Conservation (phyloP, 2,888 invertebrate genomes). For the Catocala fraxini region DNA sequence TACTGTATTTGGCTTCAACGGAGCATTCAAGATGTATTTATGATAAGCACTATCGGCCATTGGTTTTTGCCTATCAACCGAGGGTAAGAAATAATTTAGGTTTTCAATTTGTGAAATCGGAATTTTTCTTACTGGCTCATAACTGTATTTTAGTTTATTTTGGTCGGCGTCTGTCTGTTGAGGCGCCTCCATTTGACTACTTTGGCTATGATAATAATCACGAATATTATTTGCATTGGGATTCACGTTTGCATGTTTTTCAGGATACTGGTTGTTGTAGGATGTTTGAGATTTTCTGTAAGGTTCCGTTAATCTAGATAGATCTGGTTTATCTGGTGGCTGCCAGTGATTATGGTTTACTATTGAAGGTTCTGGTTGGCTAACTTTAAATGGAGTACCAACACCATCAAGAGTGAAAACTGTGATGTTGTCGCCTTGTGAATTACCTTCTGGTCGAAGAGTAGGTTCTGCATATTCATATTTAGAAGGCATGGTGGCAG, state of each 20-base stretch:
- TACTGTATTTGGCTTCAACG: no score
- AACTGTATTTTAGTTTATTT: conserved; percentile 43
- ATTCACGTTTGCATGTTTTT: conserved; percentile 50
- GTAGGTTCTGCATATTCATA: conserved; percentile 23
- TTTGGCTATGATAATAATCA: conserved; percentile 45
- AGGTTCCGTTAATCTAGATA: conserved; percentile 21
- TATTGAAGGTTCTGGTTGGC: conserved; percentile 50
- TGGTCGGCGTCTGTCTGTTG: conserved; percentile 43
- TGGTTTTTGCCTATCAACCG: conserved; percentile 48
- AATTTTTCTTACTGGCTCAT: conserved; percentile 57
- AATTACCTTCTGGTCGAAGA: conserved; percentile 20
- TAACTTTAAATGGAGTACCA: conserved; percentile 61
- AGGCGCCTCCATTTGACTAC: conserved; percentile 25
- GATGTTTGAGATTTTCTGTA: conserved; percentile 35
- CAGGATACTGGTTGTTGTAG: conserved; percentile 38
- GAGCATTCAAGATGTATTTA: conserved; percentile 2
- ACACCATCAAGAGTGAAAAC: conserved; percentile 63
- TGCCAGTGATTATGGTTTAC: conserved; percentile 42
- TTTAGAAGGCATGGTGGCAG: conserved; percentile 23
- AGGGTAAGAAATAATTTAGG: conserved; percentile 65
- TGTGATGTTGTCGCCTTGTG: conserved; percentile 62
- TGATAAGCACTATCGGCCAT: conserved; percentile 17
- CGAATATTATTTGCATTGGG: conserved; percentile 49
- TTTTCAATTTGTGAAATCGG: conserved; percentile 60
- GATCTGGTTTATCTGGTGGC: conserved; percentile 20